A percentile compares a stretch with the other conserved stretches of the same genome.
Evolutionary conservation across 2,797 vertebrate species (phyloP).

Genomic region (Tolypeutes matacus): DNA sequence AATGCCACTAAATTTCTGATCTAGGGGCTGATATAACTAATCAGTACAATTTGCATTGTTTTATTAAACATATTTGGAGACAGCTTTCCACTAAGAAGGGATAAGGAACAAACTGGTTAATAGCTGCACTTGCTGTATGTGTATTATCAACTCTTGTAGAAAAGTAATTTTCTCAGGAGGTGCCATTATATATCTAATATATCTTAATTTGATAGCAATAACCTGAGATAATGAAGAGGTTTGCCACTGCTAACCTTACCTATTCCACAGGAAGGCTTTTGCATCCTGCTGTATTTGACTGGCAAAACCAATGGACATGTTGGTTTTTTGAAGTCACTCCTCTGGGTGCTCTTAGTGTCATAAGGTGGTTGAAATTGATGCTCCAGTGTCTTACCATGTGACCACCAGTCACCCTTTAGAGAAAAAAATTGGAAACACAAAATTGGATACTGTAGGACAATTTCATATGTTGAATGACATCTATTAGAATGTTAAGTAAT

Average conservation of each 20-base stretch:
- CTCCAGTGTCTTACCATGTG: not conserved
- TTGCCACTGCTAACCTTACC: constrained; percentile 75
- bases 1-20: constrained; percentile 28
- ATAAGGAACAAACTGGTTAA: not conserved
- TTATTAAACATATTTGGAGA: constrained; percentile 37
- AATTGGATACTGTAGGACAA: constrained; percentile 10
- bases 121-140: not conserved
- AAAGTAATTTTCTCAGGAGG: constrained; percentile 6
- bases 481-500: constrained; percentile 3
- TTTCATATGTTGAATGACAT: not conserved
- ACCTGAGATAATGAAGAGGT: not conserved
- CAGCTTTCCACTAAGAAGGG: not conserved
- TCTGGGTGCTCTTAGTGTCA: constrained; percentile 80
- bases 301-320: constrained; percentile 64
- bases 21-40: constrained; percentile 10
- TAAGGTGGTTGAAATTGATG: constrained; percentile 59
- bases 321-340: constrained; percentile 78
- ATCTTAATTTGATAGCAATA: constrained; percentile 13
- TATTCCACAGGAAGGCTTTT: constrained; percentile 80
- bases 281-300: constrained; percentile 70
- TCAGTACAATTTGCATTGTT: constrained; percentile 36
- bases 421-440: constrained; percentile 57
- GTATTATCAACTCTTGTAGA: constrained; percentile 2
- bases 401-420: constrained; percentile 82
- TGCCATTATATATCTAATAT: not conserved